A percentile compares a stretch with the other conserved stretches of the same genome.
These are phyloP conservation scores for Drosophila kambysellisi DNA, from an alignment of 2,888 invertebrate species.

Conservation along the genomic window DNA sequence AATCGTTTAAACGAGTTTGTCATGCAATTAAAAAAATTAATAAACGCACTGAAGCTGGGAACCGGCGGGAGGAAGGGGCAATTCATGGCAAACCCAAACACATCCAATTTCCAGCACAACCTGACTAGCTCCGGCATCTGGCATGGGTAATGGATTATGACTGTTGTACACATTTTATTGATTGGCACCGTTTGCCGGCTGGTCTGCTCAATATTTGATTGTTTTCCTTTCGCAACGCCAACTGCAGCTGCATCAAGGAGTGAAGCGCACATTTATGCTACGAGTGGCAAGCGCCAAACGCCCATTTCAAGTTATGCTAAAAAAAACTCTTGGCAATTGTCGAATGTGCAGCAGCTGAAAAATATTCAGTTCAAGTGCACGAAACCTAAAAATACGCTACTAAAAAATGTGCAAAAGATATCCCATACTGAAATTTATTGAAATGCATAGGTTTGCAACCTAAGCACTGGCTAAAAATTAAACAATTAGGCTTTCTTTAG, in stretches of 20 bases:
- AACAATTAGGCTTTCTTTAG: neutral
- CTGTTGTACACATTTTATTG: constrained; percentile 60
- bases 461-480: neutral
- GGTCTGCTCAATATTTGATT: constrained; percentile 63
- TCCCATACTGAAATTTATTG: neutral
- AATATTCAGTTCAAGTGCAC: constrained; percentile 21
- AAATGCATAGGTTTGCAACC: neutral
- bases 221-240: constrained; percentile 50
- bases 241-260: constrained; percentile 32
- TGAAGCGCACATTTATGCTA: constrained; percentile 36
- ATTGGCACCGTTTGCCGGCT: constrained; percentile 41
- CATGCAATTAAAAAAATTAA: constrained; percentile 58
- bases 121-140: constrained; percentile 37
- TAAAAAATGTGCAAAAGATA: neutral
- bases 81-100: neutral
- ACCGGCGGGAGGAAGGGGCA: neutral
- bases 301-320: constrained; percentile 11
- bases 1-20: constrained; percentile 30
- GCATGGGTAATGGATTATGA: constrained; percentile 76
- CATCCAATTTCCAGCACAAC: constrained; percentile 29
- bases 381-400: neutral
- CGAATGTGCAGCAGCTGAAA: constrained; percentile 52
- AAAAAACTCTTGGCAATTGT: constrained; percentile 42
- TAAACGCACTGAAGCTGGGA: constrained; percentile 48
- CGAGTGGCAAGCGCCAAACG: neutral